Evolutionary conservation across 2,113 vertebrate species (phyloP).

Genomic region (Piprites chloris): DNA sequence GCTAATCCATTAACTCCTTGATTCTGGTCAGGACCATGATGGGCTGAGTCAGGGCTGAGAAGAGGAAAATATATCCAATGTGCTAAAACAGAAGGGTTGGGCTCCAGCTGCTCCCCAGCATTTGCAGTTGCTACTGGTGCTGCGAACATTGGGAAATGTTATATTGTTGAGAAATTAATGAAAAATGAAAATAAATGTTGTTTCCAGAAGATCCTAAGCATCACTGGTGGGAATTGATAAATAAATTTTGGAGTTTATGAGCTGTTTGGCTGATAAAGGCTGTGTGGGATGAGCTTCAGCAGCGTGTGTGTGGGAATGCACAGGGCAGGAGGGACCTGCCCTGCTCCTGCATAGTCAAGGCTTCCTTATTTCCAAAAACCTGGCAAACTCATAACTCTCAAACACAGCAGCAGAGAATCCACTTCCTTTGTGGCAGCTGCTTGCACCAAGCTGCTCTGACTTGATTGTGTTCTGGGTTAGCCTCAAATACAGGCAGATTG

Average conservation of each 20-base stretch:
- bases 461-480: background rate
- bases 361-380: background rate
- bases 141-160: background rate
- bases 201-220: background rate
- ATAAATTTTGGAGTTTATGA: background rate
- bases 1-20: background rate
- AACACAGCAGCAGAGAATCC: background rate
- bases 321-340: background rate
- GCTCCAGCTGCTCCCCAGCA: background rate
- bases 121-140: background rate
- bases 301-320: accelerated
- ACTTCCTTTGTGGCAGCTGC: background rate
- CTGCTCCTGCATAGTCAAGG: background rate
- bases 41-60: background rate
- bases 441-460: background rate
- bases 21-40: background rate
- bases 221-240: background rate
- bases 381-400: background rate
- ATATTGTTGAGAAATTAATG: background rate
- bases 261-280: background rate
- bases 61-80: background rate
- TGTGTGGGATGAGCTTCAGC: accelerated
- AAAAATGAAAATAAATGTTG: background rate
- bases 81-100: background rate
- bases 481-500: background rate